These are phyloP conservation scores for Eupithecia dodoneata DNA, from an alignment of 2,888 invertebrate species.

Conservation along the genomic window DNA sequence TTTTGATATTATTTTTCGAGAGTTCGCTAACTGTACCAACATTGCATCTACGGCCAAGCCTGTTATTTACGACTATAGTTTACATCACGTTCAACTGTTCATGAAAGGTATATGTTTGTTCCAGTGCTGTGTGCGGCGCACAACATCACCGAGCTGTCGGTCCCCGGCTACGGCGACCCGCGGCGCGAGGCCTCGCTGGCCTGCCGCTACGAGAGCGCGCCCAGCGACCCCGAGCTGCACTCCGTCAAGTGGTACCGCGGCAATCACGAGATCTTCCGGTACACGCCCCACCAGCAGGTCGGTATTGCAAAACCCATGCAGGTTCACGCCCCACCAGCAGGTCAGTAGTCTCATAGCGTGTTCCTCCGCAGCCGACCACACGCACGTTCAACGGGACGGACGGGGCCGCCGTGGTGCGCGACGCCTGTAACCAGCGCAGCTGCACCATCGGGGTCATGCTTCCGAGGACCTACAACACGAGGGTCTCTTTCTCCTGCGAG, in stretches of 20 bases:
- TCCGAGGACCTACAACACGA: conserved; percentile 67
- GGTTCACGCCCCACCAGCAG: not conserved
- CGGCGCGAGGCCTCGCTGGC: conserved; percentile 62
- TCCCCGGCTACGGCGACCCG: conserved; percentile 75
- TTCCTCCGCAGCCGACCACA: conserved; percentile 64
- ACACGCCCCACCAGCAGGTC: conserved; percentile 73
- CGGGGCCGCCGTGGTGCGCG: conserved; percentile 60
- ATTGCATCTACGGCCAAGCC: too few relatives aligned
- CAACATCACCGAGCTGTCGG: conserved; percentile 76
- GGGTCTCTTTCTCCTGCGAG: conserved; percentile 74
- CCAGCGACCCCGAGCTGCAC: conserved; percentile 70
- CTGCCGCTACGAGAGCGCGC: conserved; percentile 72
- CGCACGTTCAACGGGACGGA: conserved; percentile 67
- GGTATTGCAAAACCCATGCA: conserved; percentile 14
- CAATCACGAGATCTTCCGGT: conserved; percentile 75
- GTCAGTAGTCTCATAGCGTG: not conserved
- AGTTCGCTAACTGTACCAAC: too few relatives aligned
- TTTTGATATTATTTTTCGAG: too few relatives aligned
- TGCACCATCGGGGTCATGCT: conserved; percentile 70
- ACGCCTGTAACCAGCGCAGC: conserved; percentile 66
- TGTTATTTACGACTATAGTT: too few relatives aligned
- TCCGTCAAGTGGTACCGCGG: conserved; percentile 80
- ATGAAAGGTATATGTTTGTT: conserved; percentile 30
- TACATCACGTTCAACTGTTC: too few relatives aligned
- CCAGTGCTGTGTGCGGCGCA: conserved; percentile 77